Conservation (phyloP, 2,888 invertebrate species). For the Chrysolina americana region DNA sequence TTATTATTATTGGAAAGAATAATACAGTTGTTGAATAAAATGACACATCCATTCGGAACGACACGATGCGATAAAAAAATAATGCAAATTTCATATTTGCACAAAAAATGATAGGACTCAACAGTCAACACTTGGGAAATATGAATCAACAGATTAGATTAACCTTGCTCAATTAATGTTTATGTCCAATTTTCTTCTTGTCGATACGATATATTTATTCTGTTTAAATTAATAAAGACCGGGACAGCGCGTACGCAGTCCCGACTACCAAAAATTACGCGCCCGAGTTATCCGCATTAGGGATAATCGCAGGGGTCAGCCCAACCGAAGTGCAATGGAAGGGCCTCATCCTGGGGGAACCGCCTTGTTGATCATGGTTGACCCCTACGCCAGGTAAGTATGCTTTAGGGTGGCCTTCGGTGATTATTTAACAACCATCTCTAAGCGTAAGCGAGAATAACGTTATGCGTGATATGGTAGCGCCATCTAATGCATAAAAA, state of each 20-base stretch:
- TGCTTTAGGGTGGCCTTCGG: slow-evolving; percentile 49
- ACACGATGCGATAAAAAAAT: no score
- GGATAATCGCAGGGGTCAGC: slow-evolving; percentile 55
- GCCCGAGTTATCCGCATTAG: slow-evolving; percentile 81
- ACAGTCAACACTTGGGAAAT: no score
- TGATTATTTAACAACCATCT: neutral
- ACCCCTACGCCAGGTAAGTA: slow-evolving; percentile 73
- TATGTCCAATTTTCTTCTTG: no score
- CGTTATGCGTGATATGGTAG: neutral
- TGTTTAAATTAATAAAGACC: slow-evolving; percentile 52
- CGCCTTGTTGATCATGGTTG: slow-evolving; percentile 77
- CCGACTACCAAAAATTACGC: slow-evolving; percentile 79
- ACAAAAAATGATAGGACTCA: no score
- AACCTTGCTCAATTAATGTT: no score
- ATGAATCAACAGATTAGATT: no score
- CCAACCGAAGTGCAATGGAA: slow-evolving; percentile 81
- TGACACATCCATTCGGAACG: no score
- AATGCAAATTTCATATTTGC: no score
- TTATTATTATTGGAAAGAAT: no score
- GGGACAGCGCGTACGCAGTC: slow-evolving; percentile 77
- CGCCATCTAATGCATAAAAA: neutral
- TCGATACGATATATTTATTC: no score
- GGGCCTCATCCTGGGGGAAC: slow-evolving; percentile 79
- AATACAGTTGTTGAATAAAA: no score
- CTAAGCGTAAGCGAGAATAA: neutral